Evolutionary conservation across 2,113 vertebrate genomes (phyloP).

Genomic region (cattle (Bos taurus)): ARS-UCD2.0 NC_037330.1:114818001-114818500

Average conservation of each 20-base stretch:
- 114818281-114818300: not conserved
- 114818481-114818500: not conserved
- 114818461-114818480: not conserved
- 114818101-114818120: not conserved
- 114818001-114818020: not conserved
- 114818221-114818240: not conserved
- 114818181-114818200: not conserved
- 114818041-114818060: not conserved
- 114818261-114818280: not conserved
- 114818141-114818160: not conserved
- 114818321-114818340: not conserved
- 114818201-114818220: not conserved
- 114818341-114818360: not conserved
- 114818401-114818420: accelerated
- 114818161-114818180: not conserved
- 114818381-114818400: not conserved
- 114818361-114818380: not conserved
- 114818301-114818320: too few species aligned
- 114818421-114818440: not conserved
- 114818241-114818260: not conserved
- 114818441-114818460: accelerated
- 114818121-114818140: not conserved
- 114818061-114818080: not conserved
- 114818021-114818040: not conserved
- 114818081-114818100: not conserved